Percentiles rank a stretch among this genome's conserved stretches.
These are phyloP conservation scores for Plebejus anna DNA, from an alignment of 2,888 invertebrate species.

Conservation along the genomic window DNA sequence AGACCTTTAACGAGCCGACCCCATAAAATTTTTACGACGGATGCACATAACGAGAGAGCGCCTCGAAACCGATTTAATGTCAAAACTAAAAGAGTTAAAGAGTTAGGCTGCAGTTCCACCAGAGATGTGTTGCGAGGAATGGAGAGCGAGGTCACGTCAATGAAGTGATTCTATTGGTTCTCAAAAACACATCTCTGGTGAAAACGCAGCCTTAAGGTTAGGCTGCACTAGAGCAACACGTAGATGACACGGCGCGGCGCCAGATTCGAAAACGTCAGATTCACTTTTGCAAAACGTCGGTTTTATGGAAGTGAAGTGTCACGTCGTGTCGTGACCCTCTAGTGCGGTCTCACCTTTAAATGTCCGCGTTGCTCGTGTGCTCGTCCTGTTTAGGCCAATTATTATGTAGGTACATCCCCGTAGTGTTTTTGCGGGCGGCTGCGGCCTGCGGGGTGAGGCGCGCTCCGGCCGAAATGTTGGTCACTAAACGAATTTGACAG, in stretches of 20 bases:
- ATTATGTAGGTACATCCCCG: conserved; percentile 43
- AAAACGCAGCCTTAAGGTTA: too few relatives aligned
- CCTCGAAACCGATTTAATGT: background rate
- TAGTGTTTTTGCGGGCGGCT: conserved; percentile 43
- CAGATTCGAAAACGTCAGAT: too few relatives aligned
- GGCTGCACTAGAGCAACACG: too few relatives aligned
- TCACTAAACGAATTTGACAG: conserved; percentile 43
- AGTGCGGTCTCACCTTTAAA: background rate
- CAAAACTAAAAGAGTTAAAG: background rate
- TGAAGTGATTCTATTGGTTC: too few relatives aligned
- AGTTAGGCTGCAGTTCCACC: too few relatives aligned
- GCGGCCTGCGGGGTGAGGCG: conserved; percentile 41
- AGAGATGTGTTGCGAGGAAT: too few relatives aligned
- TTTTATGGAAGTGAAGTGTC: too few relatives aligned
- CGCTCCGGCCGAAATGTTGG: conserved; percentile 40
- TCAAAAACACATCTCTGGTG: too few relatives aligned
- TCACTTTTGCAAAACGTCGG: too few relatives aligned
- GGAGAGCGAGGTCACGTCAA: too few relatives aligned
- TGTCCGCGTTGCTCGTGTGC: conserved; percentile 39
- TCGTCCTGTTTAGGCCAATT: conserved; percentile 35
- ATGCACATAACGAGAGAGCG: conserved; percentile 6
- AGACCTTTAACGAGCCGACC: conserved; percentile 14
- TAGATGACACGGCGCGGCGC: too few relatives aligned
- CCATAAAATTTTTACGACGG: background rate
- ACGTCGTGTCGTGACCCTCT: too few relatives aligned